phyloP scores from a whole-genome alignment of 2,797 vertebrate genomes.

The Anguilla obscura region DNA sequence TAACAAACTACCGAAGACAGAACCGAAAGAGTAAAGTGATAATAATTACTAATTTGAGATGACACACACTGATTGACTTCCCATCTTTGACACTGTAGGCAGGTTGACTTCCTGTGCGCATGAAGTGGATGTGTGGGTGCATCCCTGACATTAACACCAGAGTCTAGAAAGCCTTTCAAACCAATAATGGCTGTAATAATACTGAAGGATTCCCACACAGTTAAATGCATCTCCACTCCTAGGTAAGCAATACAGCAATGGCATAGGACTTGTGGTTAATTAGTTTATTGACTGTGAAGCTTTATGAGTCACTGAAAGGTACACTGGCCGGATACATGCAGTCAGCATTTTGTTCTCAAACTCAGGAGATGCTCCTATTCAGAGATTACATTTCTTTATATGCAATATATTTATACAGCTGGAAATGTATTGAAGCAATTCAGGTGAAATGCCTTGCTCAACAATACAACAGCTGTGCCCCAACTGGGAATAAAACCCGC shows the following conservation, averaged over 20 bases:
- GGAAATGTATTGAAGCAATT: neutral
- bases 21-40: neutral
- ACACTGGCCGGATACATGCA: neutral
- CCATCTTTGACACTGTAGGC: neutral
- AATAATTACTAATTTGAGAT: neutral
- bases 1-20: neutral
- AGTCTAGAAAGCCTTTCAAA: neutral
- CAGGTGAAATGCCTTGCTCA: neutral
- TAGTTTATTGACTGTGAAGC: neutral
- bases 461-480: neutral
- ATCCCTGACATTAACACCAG: neutral
- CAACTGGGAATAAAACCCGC: neutral
- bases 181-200: neutral
- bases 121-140: neutral
- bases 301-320: neutral
- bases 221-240: neutral
- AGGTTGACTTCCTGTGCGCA: neutral
- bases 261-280: neutral
- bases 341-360: neutral
- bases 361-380: neutral
- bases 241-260: neutral
- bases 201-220: neutral
- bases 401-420: neutral
- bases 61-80: neutral
- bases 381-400: neutral